phyloP scores from a whole-genome alignment of 2,888 invertebrate species.

The Flexamia atlantica region DNA sequence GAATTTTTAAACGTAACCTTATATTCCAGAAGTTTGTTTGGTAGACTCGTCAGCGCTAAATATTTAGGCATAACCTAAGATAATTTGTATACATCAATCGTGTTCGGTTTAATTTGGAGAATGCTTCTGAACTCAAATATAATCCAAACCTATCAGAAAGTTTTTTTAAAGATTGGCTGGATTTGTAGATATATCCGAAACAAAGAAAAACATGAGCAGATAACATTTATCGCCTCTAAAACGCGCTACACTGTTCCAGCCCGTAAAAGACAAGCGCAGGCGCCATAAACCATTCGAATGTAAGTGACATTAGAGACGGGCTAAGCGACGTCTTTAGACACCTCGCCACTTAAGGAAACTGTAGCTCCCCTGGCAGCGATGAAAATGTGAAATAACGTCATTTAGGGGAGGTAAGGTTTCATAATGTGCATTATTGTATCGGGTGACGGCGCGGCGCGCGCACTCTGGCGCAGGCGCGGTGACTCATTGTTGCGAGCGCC shows the following conservation, averaged over 20 bases:
- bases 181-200: too few species aligned
- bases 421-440: slow-evolving; percentile 42
- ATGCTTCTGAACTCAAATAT: too few species aligned
- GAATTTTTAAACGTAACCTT: too few species aligned
- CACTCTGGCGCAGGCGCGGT: not conserved
- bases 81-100: too few species aligned
- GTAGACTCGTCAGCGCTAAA: too few species aligned
- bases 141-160: too few species aligned
- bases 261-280: not conserved
- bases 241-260: not conserved
- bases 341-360: slow-evolving; percentile 19
- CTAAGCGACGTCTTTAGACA: slow-evolving; percentile 19
- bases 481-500: not conserved
- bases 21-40: too few species aligned
- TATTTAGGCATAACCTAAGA: too few species aligned
- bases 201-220: not conserved
- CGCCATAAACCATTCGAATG: not conserved
- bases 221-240: not conserved
- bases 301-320: slow-evolving; percentile 24
- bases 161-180: too few species aligned
- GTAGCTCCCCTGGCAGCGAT: not conserved
- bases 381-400: slow-evolving; percentile 43
- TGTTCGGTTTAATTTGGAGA: too few species aligned
- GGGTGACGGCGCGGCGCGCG: not conserved
- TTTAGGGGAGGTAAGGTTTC: slow-evolving; percentile 39